A percentile compares a stretch with the other conserved stretches of the same genome.
phyloP scores from a whole-genome alignment of 2,113 vertebrate species.

The Uria aalge region DNA sequence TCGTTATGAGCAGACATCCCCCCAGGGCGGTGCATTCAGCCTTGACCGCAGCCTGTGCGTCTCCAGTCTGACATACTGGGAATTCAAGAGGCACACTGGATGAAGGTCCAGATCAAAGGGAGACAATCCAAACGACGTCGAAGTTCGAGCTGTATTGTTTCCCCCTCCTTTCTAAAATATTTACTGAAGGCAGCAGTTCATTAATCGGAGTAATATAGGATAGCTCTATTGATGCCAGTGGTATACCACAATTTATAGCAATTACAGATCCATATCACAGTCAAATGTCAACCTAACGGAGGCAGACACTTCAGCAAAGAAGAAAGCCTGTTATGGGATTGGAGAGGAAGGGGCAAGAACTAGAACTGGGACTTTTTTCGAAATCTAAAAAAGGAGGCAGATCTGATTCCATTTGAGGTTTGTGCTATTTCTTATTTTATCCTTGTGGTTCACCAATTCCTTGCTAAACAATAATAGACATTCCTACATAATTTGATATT shows the following conservation, averaged over 20 bases:
- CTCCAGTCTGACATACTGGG: background rate
- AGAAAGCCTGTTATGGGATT: background rate
- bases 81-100: background rate
- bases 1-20: background rate
- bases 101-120: background rate
- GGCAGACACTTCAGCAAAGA: background rate
- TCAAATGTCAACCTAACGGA: background rate
- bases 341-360: background rate
- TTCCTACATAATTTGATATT: constrained; percentile 19
- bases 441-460: constrained; percentile 19
- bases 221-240: background rate
- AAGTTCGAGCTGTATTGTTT: background rate
- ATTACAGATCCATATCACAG: background rate
- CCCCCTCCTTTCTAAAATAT: background rate
- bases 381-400: background rate
- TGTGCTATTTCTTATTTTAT: constrained; percentile 34
- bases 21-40: background rate
- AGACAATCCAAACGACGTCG: background rate
- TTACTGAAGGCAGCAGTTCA: background rate
- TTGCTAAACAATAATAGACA: background rate
- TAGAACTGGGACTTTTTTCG: background rate
- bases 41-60: background rate
- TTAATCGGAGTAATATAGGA: background rate
- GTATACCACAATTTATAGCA: background rate
- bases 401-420: constrained; percentile 9